Evolutionary conservation across 2,888 invertebrate species (phyloP), one percentile per base, ranked within the genome.

Genomic region (Ceriagrion tenellum): DNA sequence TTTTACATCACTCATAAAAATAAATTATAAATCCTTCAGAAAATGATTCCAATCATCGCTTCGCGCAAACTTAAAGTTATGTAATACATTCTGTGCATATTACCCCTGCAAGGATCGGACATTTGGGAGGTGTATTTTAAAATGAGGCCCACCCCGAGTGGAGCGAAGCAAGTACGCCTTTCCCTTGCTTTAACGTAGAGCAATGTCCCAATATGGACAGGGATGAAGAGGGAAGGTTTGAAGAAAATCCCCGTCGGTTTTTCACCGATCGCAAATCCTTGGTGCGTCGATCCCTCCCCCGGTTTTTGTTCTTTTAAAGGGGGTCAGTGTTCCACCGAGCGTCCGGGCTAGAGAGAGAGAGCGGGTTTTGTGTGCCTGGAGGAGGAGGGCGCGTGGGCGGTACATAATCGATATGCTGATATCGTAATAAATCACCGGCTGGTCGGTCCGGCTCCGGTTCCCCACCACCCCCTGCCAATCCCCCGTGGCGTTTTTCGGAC

Each of bases 351-450:
- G 35, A 35, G 35, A 1, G 12, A 35, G 69, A 35, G 81, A 35
- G 69, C 12, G 81, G 35, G 81, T 12, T 69, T 69, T 26, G n/a
- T n/a, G 69, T 69, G 69, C 69, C 69, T n/a, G 69, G 69, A 23
- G 69, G 47, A 47, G 47, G 47, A 47, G 47, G 69, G n/a, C n/a
- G 69, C 35, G 81, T 81, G 81, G 81, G 81, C 81, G 81, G 26
- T 81, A 35, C 20, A 81, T 81, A 81, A 81, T 81, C 81, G 81
- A 81, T 81, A 81, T 81, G 81, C 81, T 81, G 81, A 81, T 81
- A 81, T 81, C 30, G 81, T 81, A 35, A 81, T 81, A 81, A 81
- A 81, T 81, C 81, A 81, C 81, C 35, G 12, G 26, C 35, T 16
- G 81, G 69, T 69, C 69, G 69, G 69, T 35, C 26, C 26, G n/a